Evolutionary conservation across 2,888 invertebrate species (phyloP), one percentile per base, ranked within the genome.

Genomic region (Luffia ferchaultella): DNA sequence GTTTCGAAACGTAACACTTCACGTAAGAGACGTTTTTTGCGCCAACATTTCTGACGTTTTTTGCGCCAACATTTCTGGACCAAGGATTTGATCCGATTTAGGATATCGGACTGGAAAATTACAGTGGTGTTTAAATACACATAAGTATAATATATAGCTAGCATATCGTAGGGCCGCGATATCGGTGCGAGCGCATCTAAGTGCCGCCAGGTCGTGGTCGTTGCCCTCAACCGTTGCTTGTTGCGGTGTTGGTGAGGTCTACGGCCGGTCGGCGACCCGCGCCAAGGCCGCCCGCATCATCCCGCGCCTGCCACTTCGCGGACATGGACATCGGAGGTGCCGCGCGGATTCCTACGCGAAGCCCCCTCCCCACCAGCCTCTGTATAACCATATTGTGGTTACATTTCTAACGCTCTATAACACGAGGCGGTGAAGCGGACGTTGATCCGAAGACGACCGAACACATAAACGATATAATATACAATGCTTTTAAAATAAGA

Each of bases 161-260:
- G 12, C 5, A 7, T 30, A 30, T 3, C 30, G 30, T 30, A 30
- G 30, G 30, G 30, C 30, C 71, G 63, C 64, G 65, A 61, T 63
- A 63, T 57, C 62, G 65, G 62, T 65, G 68, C 73, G 62, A 65
- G 64, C 68, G 67, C 68, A 69, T 12, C 3, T 3, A 3, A 63
- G 62, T 68, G 70, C 70, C 65, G 63, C 69, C 66, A 57, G 55
- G 60, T 62, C 30, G 30, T 74, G 79, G 80, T 77, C 82, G 79
- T 82, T 82, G 80, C 79, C 82, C 80, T 77, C 80, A 70, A 77
- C 80, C 79, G 80, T 79, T 80, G 82, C 74, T 73, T 78, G 76
- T 70, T 68, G 75, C 70, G 74, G 73, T 73, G 78, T 77, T 80
- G 76, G 78, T 77, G 65, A 69, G 82, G 82, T 82, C 80, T 80